A percentile compares a stretch with the other conserved stretches of the same genome.
phyloP scores from a whole-genome alignment of 2,113 vertebrate genomes.

The Ailuropoda melanoleuca region DNA sequence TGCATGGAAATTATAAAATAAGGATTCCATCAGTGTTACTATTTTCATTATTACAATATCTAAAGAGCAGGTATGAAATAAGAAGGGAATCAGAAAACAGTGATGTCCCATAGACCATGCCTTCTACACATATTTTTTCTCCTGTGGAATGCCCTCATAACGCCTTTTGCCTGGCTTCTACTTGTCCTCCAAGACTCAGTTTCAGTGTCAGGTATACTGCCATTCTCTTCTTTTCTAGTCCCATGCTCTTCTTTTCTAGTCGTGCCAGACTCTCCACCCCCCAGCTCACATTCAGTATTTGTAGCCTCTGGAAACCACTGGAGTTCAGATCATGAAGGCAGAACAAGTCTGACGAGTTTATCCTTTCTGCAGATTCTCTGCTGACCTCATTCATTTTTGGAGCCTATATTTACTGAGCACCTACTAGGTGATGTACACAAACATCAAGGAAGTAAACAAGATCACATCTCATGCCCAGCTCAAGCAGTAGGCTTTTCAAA shows the following conservation, averaged over 20 bases:
- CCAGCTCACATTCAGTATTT: neutral
- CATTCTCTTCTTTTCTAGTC: neutral
- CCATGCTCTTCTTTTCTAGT: neutral
- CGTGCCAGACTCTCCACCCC: neutral
- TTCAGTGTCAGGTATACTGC: neutral
- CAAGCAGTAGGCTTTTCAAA: neutral
- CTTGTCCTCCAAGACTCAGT: neutral
- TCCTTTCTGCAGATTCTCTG: constrained; percentile 2
- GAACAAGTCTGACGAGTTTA: neutral
- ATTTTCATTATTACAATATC: neutral
- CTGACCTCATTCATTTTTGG: neutral
- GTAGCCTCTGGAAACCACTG: neutral
- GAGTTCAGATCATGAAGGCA: neutral
- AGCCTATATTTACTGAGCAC: neutral
- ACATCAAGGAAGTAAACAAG: neutral
- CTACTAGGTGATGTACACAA: neutral
- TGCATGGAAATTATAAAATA: neutral
- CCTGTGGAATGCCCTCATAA: neutral
- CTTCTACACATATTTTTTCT: neutral
- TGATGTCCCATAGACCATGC: neutral
- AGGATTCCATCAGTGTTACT: neutral
- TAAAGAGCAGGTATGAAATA: neutral
- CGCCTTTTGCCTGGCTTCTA: neutral
- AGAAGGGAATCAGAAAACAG: neutral
- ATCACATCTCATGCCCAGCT: neutral